Base-by-base conservation (phyloP, 1,140 invertebrate species). In the Rhyacophila brunnea region DNA sequence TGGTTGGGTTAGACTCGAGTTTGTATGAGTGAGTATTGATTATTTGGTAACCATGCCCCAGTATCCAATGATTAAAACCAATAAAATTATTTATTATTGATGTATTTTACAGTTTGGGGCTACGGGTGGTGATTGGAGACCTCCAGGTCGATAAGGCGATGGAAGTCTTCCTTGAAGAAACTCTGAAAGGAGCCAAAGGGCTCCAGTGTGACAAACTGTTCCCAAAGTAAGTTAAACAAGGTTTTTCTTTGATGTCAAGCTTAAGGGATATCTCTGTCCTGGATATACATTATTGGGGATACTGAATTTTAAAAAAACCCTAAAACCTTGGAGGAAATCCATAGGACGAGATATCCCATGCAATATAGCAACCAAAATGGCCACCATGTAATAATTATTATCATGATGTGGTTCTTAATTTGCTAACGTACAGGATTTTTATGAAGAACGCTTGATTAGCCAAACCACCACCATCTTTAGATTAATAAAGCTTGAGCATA, bases 61-160 rank as follows among this genome's bases (percentile, higher is more conserved):
- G 1, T 1, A 19, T 5, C 1, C 1, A 1, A 4, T 10, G 40
- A 44, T 6, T 20, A 9, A 2, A 17, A 5, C 32, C 11, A 49
- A 49, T 45, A 6, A 45, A 6, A 11, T 44, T 44, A 11, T 9
- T 20, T 36, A 13, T 56, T 9, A 7, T 9, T 46, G 13, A 7
- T 36, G 38, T 55, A 63, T 62, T 66, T 60, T 70, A 18, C 65
- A 82, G 80, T 0, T 66, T 82, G 28, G 80, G 80, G 0, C 65
- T 82, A 9, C 60, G 78, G 17, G 72, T 81, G 68, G 50, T 82
- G 60, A 70, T 77, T 10, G 81, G 80, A 0, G 79, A 81, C 43
- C 67, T 82, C 36, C 67, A 74, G 0, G 65, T 75, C 0, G 78
- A 80, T n/a, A 67, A 68, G n/a, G 78, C 77, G 0, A 50, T 81